Evolutionary conservation across 2,113 vertebrate genomes (phyloP), one percentile per base, ranked within the genome.

Genomic region (Upupa epops): DNA sequence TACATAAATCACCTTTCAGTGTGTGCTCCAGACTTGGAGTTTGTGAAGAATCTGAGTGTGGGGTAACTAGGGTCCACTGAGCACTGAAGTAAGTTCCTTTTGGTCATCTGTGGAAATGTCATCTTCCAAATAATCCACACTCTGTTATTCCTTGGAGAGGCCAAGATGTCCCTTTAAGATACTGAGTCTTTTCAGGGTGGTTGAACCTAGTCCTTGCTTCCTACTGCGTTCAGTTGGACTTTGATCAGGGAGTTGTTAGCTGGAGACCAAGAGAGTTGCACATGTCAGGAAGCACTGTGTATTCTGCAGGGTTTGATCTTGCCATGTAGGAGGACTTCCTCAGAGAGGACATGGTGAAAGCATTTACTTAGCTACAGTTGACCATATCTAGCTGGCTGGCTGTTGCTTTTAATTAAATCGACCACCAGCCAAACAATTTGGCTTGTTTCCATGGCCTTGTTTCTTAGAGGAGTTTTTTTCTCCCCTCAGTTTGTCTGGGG

Each of bases 391-490:
- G 58, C 51, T 84, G 49, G 5, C 82, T 88, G 83, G 37, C 74
- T 94, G 79, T 78, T 92, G 63, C 78, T 85, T 87, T 86, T 95
- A 90, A 94, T 95, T 93, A 93, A 58, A 93, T 65, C 42, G 18
- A 92, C 68, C 40, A 86, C 26, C 54, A 83, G 77, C 54, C 89
- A 90, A 80, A 87, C 63, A 46, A 6, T 76, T 69, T 92, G 92
- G 79, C 59, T 92, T n/a, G 19, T 31, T 77, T 72, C 76, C 64
- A 82, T 34, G 63, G 73, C 78, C 81, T 84, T 68, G 58, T 32
- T 83, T 36, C 89, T 89, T 29, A 37, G 20, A 68, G 74, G 61
- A 2, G 15, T 4, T 25, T 5, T 34, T n/a, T 15, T 7, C 26
- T 54, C 15, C 31, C 63, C 29, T 31, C 29, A n/a, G 0, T 90